These are phyloP conservation scores for Biston betularia DNA, from an alignment of 2,888 invertebrate species.

Conservation along the genomic window DNA sequence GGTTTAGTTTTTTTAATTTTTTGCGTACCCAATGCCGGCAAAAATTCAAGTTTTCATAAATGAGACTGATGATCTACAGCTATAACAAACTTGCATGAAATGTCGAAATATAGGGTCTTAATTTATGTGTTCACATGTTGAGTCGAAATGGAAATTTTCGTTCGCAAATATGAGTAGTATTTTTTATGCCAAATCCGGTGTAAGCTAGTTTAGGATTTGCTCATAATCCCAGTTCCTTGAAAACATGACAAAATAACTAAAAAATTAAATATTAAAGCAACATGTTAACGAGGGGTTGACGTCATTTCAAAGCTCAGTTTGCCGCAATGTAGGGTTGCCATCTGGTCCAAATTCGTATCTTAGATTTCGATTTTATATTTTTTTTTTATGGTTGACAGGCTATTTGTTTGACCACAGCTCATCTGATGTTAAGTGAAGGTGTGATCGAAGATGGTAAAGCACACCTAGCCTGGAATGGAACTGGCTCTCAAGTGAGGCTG, in stretches of 20 bases:
- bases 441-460: no score
- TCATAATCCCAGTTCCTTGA: conserved; percentile 13
- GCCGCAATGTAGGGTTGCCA: conserved; percentile 32
- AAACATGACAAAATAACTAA: conserved; percentile 18
- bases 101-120: neutral
- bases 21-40: no score
- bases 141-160: neutral
- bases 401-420: no score
- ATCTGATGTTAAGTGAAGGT: no score
- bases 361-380: neutral
- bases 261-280: conserved; percentile 32
- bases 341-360: conserved; percentile 6
- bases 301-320: conserved; percentile 37
- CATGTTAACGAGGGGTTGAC: conserved; percentile 37
- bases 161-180: neutral
- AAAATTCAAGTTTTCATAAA: no score
- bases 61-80: no score
- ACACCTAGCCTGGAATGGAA: no score
- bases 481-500: no score
- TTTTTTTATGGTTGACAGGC: no score
- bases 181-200: conserved; percentile 5
- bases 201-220: conserved; percentile 1
- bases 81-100: no score
- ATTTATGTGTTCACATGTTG: neutral
- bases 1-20: no score